phyloP scores from a whole-genome alignment of 2,888 invertebrate genomes.

The Oligia fasciuncula region DNA sequence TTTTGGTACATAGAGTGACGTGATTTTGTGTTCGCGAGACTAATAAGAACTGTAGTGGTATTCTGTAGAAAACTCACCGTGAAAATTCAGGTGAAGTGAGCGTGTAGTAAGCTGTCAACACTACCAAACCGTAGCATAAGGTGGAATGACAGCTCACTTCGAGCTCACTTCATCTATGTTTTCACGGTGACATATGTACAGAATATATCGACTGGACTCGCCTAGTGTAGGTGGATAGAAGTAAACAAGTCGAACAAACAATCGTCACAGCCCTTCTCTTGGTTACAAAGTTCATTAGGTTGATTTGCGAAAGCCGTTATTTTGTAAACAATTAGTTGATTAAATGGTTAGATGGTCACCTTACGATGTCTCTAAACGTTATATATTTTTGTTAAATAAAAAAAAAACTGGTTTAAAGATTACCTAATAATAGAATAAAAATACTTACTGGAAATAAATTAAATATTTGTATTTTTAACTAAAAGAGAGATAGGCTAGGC shows the following conservation, averaged over 20 bases:
- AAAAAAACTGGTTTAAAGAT: background rate
- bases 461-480: background rate
- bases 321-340: constrained; percentile 46
- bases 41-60: constrained; percentile 20
- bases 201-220: no score
- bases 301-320: constrained; percentile 42
- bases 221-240: constrained; percentile 30
- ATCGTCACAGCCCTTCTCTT: constrained; percentile 56
- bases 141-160: no score
- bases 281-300: constrained; percentile 49
- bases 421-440: background rate
- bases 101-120: no score
- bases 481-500: background rate
- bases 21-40: constrained; percentile 27
- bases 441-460: background rate
- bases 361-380: background rate
- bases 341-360: constrained; percentile 15
- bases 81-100: no score
- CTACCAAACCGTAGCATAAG: no score
- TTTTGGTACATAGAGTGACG: constrained; percentile 29
- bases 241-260: constrained; percentile 45
- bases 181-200: no score
- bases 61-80: no score
- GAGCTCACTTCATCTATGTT: no score
- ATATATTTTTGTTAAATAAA: no score